These are phyloP conservation scores for Atta cephalotes DNA, from an alignment of 1,140 invertebrate genomes.

Conservation along the genomic window DNA sequence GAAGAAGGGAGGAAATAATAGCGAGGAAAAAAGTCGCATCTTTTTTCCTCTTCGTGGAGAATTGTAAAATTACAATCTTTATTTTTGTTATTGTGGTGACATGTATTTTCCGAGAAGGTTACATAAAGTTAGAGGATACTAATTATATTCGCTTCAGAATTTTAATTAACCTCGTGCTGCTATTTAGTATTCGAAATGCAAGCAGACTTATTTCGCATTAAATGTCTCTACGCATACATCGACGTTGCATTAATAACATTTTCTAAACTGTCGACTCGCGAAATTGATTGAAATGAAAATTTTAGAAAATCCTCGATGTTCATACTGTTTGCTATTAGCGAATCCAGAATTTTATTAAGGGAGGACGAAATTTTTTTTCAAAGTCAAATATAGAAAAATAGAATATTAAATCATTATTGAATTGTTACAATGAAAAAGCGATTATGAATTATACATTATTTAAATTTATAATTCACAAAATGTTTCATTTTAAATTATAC, in stretches of 20 bases:
- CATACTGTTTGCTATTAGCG: no score
- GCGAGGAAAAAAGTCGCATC: background rate
- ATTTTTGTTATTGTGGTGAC: background rate
- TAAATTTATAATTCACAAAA: no score
- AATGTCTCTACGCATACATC: background rate
- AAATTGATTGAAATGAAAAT: background rate
- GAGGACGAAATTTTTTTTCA: no score
- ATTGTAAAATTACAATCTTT: background rate
- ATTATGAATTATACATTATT: no score
- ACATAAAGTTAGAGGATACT: constrained; percentile 6
- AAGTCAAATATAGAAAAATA: no score
- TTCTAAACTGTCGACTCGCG: background rate
- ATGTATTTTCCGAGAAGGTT: constrained; percentile 14
- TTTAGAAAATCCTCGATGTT: background rate
- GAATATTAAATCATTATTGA: no score
- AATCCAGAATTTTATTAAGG: no score
- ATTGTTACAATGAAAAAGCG: no score
- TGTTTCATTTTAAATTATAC: no score
- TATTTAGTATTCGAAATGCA: background rate
- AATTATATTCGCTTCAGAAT: background rate
- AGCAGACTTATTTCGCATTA: background rate
- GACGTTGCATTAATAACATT: constrained; percentile 5
- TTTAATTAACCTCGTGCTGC: constrained; percentile 9
- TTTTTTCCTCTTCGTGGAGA: background rate
- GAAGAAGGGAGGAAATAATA: background rate